Evolutionary conservation across 2,113 vertebrate genomes (phyloP).

Genomic region (Vicugna pacos): DNA sequence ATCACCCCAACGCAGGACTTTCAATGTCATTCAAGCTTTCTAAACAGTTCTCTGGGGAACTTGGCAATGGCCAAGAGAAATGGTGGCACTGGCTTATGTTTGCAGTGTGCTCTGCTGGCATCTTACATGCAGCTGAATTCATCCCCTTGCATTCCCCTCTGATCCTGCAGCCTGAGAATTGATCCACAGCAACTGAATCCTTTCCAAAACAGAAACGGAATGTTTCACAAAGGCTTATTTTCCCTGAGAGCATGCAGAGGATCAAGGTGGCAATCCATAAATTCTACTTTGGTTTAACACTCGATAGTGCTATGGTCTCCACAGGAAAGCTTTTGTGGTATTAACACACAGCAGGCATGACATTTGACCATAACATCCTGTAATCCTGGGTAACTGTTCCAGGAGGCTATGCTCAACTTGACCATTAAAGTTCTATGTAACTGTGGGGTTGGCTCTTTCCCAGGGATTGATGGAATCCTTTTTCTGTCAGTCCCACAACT

Average conservation of each 20-base stretch:
- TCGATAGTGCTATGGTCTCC: constrained; percentile 38
- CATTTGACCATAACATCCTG: not conserved
- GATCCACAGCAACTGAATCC: not conserved
- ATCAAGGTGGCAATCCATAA: not conserved
- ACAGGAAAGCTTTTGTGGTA: constrained; percentile 34
- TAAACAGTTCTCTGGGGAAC: not conserved
- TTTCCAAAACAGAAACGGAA: not conserved
- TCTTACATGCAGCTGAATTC: not conserved
- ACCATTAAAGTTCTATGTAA: not conserved
- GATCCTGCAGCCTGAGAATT: not conserved
- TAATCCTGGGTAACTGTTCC: not conserved
- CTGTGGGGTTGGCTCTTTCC: not conserved
- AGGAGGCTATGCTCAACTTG: not conserved
- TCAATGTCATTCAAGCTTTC: not conserved
- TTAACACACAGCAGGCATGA: constrained; percentile 55
- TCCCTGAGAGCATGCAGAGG: not conserved
- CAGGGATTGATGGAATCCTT: not conserved
- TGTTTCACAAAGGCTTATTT: not conserved
- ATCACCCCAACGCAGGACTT: not conserved
- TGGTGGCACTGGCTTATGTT: not conserved
- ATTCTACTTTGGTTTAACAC: constrained; percentile 34
- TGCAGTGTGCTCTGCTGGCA: not conserved
- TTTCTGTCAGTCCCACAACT: not conserved
- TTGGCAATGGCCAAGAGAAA: not conserved
- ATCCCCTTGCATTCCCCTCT: not conserved